Base-by-base conservation (phyloP, 2,888 invertebrate genomes). In the Caenorhabditis afra region DNA sequence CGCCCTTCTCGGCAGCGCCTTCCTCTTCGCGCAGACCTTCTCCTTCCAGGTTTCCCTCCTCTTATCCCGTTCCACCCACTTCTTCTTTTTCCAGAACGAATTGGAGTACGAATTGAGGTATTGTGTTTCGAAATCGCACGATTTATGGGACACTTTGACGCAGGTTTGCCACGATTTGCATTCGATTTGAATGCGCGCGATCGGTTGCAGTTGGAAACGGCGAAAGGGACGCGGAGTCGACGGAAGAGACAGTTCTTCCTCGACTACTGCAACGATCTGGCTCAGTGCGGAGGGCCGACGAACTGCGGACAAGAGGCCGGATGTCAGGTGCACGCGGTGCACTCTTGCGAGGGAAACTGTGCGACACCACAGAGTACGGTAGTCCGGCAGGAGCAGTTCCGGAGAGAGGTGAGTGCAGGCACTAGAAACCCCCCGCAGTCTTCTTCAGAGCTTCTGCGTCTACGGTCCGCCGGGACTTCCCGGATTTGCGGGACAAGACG, bases 391-490 rank as follows among this genome's bases (percentile, higher is more conserved):
- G 20, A 61, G 39, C 59, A 59, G 35, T 14, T 59, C n/a, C 50
- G 53, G 18, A 52, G 44, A 45, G 41, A 58, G 23, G 61, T 66
- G 12, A 52, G 45, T 12, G 41, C 37, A 37, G 11, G 41, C 12
- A 16, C 0, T 44, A 29, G 29, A 7, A 29, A 29, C 3, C 29
- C 29, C 29, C 29, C 29, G 4, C 4, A 29, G 29, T 29, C 29
- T 7, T 29, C 7, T 64, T 41, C 55, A 68, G 67, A 29, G 18
- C n/a, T 66, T 78, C 18, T 82, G 82, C 44, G 55, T 74, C 16
- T 65, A 65, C 35, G 82, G 82, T 22, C 78, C 78, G 3, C 80
- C 80, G 0, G 82, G 82, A 4, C 57, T 71, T 20, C 80, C 80
- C 1, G 82, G 82, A 11, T 55, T 67, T 23, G 78, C 80, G 3